Base-by-base conservation (phyloP, 2,797 vertebrate species). In the Sebastes kiyomatsui region DNA sequence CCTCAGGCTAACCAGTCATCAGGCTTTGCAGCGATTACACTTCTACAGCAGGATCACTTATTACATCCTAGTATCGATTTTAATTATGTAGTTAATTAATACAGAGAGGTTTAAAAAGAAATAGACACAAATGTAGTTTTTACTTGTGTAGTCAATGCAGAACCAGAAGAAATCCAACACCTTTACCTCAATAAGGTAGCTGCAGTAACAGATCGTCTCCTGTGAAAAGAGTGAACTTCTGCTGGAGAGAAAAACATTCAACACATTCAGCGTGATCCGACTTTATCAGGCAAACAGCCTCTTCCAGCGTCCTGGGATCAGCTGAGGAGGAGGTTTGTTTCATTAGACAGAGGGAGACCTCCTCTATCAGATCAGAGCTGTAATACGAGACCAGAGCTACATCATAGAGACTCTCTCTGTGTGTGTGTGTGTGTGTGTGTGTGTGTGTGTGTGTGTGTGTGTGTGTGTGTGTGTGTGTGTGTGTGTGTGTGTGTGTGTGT, bases 261-360 rank as follows among this genome's bases (percentile, higher is more conserved):
- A 49, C 72, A 35, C 20, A 4, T 56, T 69, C 32, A 25, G 46
- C 1, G 49, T 13, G 75, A 66, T 30, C 6, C 1, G 49, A 35
- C 64, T 77, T 67, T 71, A 74, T 75, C 73, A 20, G 38, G 38
- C 20, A 42, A 55, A 33, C 38, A 2, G 35, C 46, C 20, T 35
- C 35, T 3, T 38, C 3, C 27, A 46, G 46, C 7, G 1, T 58
- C 74, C 74, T 42, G 77, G 65, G 49, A 67, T 70, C 56, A 62
- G 71, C 68, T 28, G 79, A 77, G 58, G 38, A 75, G 67, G 71
- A 78, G 65, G 73, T 18, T n/a, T 3, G 79, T 90, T 93, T 91
- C 81, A 87, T 92, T 88, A 88, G 81, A 91, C 73, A 56, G 88
- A 85, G 77, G 85, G 86, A 85, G 85, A 80, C 82, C 90, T 92